phyloP scores from a whole-genome alignment of 2,113 vertebrate species.

The Chaetorhynchus papuensis region DNA sequence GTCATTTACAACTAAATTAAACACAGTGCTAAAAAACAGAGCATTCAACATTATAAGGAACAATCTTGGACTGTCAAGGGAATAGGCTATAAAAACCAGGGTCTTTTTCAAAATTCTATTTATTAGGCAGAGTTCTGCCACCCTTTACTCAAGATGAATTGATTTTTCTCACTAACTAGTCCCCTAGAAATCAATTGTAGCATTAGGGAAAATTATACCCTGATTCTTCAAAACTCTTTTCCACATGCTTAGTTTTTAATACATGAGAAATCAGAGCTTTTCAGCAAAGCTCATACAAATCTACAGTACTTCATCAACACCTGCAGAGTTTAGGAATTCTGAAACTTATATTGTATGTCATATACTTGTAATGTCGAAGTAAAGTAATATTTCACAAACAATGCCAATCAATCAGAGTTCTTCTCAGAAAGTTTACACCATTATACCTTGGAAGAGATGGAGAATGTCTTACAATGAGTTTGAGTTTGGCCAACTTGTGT shows the following conservation, averaged over 20 bases:
- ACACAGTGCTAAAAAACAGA: not conserved
- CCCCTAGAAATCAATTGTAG: not conserved
- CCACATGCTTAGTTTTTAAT: not conserved
- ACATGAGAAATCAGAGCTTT: not conserved
- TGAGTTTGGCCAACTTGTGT: not conserved
- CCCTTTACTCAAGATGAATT: not conserved
- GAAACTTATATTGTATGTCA: not conserved
- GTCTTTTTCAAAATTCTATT: not conserved
- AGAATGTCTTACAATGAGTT: not conserved
- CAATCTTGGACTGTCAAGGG: not conserved
- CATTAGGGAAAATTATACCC: constrained; percentile 8
- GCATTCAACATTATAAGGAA: not conserved
- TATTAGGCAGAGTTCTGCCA: constrained; percentile 3
- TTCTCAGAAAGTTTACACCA: not conserved
- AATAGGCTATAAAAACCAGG: not conserved
- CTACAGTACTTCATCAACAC: not conserved
- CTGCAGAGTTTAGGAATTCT: not conserved
- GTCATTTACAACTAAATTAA: constrained; percentile 31
- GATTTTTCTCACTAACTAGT: constrained; percentile 3
- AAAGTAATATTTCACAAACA: not conserved
- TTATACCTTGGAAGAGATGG: not conserved
- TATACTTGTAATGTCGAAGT: not conserved
- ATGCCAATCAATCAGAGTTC: not conserved
- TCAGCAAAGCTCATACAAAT: not conserved
- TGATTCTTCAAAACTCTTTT: constrained; percentile 13